Evolutionary conservation across 2,888 invertebrate species (phyloP), one percentile per base, ranked within the genome.

Genomic region (Tachina fera): DNA sequence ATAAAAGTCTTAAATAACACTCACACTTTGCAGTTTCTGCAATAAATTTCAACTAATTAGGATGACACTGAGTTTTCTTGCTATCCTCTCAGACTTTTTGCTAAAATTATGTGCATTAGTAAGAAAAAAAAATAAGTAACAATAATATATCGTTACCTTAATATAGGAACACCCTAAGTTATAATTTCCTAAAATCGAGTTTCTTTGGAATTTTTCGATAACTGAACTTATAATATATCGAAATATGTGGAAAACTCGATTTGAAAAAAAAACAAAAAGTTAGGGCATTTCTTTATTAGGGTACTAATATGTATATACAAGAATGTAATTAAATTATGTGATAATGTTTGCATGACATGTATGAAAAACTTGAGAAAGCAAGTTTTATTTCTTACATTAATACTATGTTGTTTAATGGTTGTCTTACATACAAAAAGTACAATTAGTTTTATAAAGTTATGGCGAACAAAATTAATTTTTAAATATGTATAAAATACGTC

Each of bases 1-100:
- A 19, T 70, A 11, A 56, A 19, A 65, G 41, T 14, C 3, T 45
- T 63, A n/a, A 51, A 63, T 43, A 75, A 63, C 14, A 75, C 45
- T 53, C 51, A 65, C 65, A 65, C 75, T 45, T 11, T 65, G 13
- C 51, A 75, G 43, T 53, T n/a, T 43, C 63, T 75, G 51, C 4
- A 1, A 53, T 65, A 65, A 49, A 75, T 65, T 75, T 63, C 22
- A 63, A n/a, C 75, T 65, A 61, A 74, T 75, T 63, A 75, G 65
- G 65, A 63, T 74, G 49, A 53, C 49, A 19, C 22, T 51, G 4
- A 3, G 49, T 60, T 49, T 43, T 19, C 5, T 14, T 70, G 19
- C 9, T 19, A 51, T 58, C 1, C 19, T 58, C 9, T 45, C 5
- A 43, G 10, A n/a, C 19, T 71, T 45, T 45, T 16, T 39, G 10